Evolutionary conservation across 2,113 vertebrate genomes (phyloP).

Genomic region (Chamaetylas fuelleborni): DNA sequence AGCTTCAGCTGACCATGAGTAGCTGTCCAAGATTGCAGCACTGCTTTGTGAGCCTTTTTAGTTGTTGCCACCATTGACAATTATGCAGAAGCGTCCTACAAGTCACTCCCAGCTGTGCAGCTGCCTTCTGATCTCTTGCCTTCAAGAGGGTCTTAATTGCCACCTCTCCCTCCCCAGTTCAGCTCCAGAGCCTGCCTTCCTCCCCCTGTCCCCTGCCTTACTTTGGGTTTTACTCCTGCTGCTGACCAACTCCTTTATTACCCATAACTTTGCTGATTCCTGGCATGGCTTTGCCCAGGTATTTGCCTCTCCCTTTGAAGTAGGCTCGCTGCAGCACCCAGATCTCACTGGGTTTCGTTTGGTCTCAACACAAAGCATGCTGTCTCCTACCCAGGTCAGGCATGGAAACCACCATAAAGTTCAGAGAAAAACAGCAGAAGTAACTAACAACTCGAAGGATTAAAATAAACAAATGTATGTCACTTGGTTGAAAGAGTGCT

Average conservation of each 20-base stretch:
- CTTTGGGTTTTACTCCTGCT: background rate
- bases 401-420: background rate
- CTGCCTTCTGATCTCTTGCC: background rate
- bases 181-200: background rate
- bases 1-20: background rate
- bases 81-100: background rate
- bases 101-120: rapidly evolving
- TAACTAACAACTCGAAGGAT: background rate
- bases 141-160: background rate
- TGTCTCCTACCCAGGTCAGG: background rate
- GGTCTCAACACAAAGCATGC: background rate
- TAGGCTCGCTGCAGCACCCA: background rate
- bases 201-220: rapidly evolving
- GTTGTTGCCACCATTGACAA: background rate
- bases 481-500: background rate
- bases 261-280: background rate
- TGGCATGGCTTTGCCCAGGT: background rate
- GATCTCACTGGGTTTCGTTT: background rate
- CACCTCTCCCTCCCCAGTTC: background rate
- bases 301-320: background rate
- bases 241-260: background rate
- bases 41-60: background rate
- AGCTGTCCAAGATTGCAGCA: background rate
- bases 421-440: background rate
- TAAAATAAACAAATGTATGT: background rate